A percentile compares a stretch with the other conserved stretches of the same genome.
Evolutionary conservation across 1,140 invertebrate species (phyloP).

Genomic region (Meloidogyne exigua): DNA sequence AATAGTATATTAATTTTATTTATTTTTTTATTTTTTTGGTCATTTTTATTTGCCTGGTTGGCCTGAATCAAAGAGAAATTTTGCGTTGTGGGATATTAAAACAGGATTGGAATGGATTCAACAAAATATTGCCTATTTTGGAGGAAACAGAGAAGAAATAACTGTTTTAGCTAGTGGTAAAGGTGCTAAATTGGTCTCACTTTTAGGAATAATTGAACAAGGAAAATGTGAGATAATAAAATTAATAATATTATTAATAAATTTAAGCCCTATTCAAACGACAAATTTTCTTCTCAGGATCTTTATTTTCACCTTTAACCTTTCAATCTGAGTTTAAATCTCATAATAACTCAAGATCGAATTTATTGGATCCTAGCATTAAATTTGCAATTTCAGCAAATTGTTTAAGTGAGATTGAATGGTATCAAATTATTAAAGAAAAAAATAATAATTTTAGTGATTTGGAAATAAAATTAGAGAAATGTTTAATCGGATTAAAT

Average conservation of each 20-base stretch:
- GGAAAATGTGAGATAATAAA: constrained; percentile 9
- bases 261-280: constrained; percentile 24
- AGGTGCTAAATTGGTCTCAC: constrained; percentile 24
- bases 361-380: not conserved
- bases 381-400: not conserved
- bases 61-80: constrained; percentile 8
- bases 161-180: constrained; percentile 27
- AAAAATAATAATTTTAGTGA: not conserved
- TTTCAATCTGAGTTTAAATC: constrained; percentile 5
- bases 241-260: not conserved
- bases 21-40: not conserved
- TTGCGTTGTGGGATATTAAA: constrained; percentile 26
- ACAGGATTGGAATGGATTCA: constrained; percentile 29
- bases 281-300: constrained; percentile 26
- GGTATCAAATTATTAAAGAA: not conserved
- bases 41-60: constrained; percentile 16
- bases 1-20: not conserved
- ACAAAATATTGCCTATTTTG: constrained; percentile 26
- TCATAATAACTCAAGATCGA: not conserved
- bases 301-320: constrained; percentile 1
- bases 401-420: not conserved
- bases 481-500: not conserved
- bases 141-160: constrained; percentile 24
- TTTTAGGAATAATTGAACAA: constrained; percentile 2
- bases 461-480: not conserved